Evolutionary conservation across 2,113 vertebrate species (phyloP).

Genomic region (Thymallus thymallus): DNA sequence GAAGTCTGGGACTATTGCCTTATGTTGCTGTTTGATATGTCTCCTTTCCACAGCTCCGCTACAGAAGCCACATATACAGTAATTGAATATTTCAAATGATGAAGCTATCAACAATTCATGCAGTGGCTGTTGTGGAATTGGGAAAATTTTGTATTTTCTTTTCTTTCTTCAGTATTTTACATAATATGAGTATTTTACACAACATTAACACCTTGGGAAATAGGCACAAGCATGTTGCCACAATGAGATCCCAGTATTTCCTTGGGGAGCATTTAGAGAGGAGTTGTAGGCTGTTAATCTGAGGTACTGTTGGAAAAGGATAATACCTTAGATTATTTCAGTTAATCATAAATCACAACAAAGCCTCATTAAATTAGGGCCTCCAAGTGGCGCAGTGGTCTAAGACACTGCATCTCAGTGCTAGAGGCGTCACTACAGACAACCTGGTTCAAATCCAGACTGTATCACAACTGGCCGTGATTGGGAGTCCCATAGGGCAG

Average conservation of each 20-base stretch:
- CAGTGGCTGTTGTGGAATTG: neutral
- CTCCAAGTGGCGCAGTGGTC: too few species aligned
- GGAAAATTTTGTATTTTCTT: neutral
- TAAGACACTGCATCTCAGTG: too few species aligned
- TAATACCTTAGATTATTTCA: slow-evolving; percentile 66
- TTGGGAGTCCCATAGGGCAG: too few species aligned
- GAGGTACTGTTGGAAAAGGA: slow-evolving; percentile 49
- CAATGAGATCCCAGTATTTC: slow-evolving; percentile 36
- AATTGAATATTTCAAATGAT: too few species aligned
- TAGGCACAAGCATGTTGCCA: slow-evolving; percentile 31
- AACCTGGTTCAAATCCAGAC: too few species aligned
- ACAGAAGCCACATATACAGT: neutral
- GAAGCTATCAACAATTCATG: neutral
- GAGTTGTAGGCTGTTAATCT: slow-evolving; percentile 46
- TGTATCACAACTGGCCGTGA: too few species aligned
- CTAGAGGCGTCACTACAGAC: too few species aligned
- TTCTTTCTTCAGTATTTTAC: too few species aligned
- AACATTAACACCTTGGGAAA: neutral
- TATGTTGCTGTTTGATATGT: too few species aligned
- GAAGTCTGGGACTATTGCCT: too few species aligned
- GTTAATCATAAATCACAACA: slow-evolving; percentile 45
- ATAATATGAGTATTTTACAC: too few species aligned
- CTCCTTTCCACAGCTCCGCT: slow-evolving; percentile 20
- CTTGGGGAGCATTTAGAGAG: slow-evolving; percentile 31
- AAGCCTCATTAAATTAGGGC: too few species aligned